A percentile compares a stretch with the other conserved stretches of the same genome.
Conservation (phyloP, 2,797 vertebrate genomes). For the Onychomys arenicola region DNA sequence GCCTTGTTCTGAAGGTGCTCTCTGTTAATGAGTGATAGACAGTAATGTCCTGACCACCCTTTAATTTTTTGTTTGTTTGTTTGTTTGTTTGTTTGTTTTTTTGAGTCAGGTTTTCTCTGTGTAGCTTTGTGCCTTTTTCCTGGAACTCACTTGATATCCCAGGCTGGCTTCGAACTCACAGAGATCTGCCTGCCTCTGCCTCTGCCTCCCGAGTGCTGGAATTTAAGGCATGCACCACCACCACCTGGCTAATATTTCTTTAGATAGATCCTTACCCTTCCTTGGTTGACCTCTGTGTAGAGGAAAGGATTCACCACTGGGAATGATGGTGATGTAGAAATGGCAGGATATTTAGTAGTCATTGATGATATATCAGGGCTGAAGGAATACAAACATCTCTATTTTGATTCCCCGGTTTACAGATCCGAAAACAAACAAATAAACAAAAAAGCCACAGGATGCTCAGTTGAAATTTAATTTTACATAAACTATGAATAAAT, state of each 20-base stretch:
- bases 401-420: neutral
- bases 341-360: neutral
- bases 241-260: too few relatives aligned
- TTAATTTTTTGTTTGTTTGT: too few relatives aligned
- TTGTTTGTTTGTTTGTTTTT: too few relatives aligned
- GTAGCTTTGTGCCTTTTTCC: too few relatives aligned
- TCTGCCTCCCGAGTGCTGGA: too few relatives aligned
- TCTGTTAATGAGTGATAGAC: neutral
- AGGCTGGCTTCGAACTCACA: too few relatives aligned
- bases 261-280: neutral
- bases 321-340: neutral
- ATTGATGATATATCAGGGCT: neutral
- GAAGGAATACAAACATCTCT: neutral
- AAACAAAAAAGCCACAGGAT: neutral
- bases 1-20: neutral
- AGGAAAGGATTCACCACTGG: neutral
- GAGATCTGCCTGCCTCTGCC: too few relatives aligned
- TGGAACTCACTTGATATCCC: too few relatives aligned
- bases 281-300: neutral
- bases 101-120: too few relatives aligned
- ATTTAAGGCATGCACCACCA: too few relatives aligned
- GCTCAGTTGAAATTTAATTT: conserved; percentile 7
- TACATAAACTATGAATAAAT: neutral
- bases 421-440: neutral
- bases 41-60: accelerated